phyloP scores from a whole-genome alignment of 2,797 vertebrate species.

The Alfaro cultratus region DNA sequence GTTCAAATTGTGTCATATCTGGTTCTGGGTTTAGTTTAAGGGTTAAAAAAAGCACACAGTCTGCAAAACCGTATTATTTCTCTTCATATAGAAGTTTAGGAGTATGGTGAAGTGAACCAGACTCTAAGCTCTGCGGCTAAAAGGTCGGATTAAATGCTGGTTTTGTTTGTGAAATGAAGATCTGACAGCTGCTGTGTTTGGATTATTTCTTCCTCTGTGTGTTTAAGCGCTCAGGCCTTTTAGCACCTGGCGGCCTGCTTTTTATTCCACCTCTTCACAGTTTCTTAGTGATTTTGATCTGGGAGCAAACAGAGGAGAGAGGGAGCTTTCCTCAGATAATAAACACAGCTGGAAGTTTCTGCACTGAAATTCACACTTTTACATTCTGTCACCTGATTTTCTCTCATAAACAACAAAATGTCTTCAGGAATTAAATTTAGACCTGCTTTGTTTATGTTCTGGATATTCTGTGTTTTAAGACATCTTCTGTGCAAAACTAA shows the following conservation, averaged over 20 bases:
- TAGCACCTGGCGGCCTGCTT: conserved; percentile 29
- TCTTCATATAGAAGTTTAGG: no score
- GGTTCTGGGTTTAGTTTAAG: neutral
- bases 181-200: conserved; percentile 48
- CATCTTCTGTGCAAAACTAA: neutral
- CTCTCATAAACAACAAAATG: neutral
- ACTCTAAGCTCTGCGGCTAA: neutral
- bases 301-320: conserved; percentile 43
- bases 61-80: neutral
- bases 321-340: neutral
- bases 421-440: neutral
- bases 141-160: conserved; percentile 35
- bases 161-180: conserved; percentile 46
- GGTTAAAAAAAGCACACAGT: neutral
- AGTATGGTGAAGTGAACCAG: neutral
- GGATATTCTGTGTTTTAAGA: neutral
- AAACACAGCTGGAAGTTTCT: neutral
- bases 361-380: neutral
- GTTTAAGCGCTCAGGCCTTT: conserved; percentile 29
- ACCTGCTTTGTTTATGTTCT: neutral
- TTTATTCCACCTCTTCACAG: conserved; percentile 53
- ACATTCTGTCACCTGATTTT: neutral
- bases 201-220: conserved; percentile 16
- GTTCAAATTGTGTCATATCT: neutral
- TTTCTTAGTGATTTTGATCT: conserved; percentile 39